These are phyloP conservation scores for Tenthredo distinguenda DNA, from an alignment of 2,888 invertebrate species.

Conservation along the genomic window DNA sequence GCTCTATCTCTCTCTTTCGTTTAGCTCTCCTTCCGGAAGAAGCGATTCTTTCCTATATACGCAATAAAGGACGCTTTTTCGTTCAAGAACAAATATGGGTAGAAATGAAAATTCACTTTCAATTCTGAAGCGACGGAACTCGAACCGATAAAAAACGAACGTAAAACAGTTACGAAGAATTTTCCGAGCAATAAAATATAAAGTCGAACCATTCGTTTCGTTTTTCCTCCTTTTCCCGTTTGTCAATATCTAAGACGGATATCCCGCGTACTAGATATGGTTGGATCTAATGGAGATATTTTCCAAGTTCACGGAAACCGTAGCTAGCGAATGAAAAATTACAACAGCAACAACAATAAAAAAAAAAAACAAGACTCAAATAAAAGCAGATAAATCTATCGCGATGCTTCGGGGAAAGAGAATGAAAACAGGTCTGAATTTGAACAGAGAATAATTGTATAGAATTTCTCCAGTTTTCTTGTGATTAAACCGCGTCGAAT, in stretches of 20 bases:
- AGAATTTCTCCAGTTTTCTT: background rate
- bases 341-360: background rate
- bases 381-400: background rate
- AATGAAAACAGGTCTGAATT: background rate
- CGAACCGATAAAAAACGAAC: background rate
- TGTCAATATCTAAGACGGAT: background rate
- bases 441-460: background rate
- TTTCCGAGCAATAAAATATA: background rate
- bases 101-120: background rate
- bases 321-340: background rate
- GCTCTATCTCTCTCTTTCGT: background rate
- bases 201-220: background rate
- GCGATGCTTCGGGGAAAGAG: background rate
- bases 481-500: background rate
- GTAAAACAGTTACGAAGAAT: background rate
- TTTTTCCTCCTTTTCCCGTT: background rate
- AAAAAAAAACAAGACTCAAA: background rate
- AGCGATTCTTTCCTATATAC: conserved; percentile 22
- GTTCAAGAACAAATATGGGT: background rate
- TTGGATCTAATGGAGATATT: background rate
- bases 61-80: background rate
- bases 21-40: conserved; percentile 23
- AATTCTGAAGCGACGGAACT: background rate
- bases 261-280: background rate
- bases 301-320: background rate